These are phyloP conservation scores for Ammospiza nelsoni DNA, from an alignment of 2,113 vertebrate genomes.

Conservation along the genomic window DNA sequence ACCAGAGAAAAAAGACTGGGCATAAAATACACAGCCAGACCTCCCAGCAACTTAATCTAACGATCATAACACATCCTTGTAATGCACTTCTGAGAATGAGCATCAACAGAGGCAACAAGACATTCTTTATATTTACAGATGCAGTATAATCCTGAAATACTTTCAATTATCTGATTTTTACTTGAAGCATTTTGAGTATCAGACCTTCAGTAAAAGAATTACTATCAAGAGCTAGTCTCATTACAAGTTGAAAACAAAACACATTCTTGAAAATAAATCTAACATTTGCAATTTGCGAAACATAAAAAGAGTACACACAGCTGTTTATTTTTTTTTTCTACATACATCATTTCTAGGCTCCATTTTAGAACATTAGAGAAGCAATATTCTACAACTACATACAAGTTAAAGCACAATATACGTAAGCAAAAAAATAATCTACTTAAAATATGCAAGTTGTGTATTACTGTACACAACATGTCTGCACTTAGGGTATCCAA, in stretches of 20 bases:
- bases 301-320: neutral
- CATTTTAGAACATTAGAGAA: neutral
- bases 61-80: neutral
- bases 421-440: neutral
- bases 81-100: neutral
- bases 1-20: neutral
- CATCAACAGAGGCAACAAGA: neutral
- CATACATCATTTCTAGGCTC: neutral
- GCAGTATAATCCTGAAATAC: neutral
- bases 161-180: neutral
- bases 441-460: neutral
- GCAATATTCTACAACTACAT: neutral
- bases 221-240: neutral
- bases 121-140: neutral
- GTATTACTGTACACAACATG: neutral
- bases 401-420: neutral
- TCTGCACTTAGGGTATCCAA: neutral
- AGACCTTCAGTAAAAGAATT: neutral
- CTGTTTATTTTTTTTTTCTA: neutral
- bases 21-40: neutral
- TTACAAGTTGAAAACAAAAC: neutral
- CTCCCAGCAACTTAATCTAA: neutral
- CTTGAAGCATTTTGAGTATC: neutral
- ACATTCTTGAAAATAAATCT: neutral
- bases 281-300: neutral